Conservation (phyloP, 2,888 invertebrate species). For the Doris montereyensis region DNA sequence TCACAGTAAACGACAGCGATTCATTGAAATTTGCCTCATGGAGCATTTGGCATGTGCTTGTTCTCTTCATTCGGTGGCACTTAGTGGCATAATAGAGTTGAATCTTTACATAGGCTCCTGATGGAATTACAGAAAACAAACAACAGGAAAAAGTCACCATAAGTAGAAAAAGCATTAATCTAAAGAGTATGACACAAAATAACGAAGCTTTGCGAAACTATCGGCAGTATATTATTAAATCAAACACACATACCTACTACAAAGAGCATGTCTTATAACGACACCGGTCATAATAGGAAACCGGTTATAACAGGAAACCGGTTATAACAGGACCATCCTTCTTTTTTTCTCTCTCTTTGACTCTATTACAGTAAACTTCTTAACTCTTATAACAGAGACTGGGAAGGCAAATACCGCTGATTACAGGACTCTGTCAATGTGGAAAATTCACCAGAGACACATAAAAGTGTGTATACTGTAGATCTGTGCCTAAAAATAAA, state of each 20-base stretch:
- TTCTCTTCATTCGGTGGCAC: constrained; percentile 65
- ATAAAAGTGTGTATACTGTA: no score
- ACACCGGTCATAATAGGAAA: no score
- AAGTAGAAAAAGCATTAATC: not conserved
- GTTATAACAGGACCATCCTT: no score
- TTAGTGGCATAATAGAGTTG: constrained; percentile 65
- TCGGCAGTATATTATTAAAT: not conserved
- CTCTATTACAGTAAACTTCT: no score
- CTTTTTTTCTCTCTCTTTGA: no score
- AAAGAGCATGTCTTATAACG: not conserved
- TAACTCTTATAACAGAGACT: no score
- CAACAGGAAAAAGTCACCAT: not conserved
- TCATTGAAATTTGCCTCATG: constrained; percentile 67
- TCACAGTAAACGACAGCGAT: constrained; percentile 65
- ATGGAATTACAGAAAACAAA: no score
- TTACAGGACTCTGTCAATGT: no score
- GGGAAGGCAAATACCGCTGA: no score
- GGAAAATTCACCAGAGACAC: no score
- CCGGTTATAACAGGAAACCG: no score
- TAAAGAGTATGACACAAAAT: not conserved
- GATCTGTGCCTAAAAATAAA: no score
- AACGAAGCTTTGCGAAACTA: not conserved
- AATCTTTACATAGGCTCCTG: constrained; percentile 64
- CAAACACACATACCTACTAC: not conserved
- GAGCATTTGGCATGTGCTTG: constrained; percentile 52